A percentile compares a stretch with the other conserved stretches of the same genome.
Conservation (phyloP, 2,888 invertebrate genomes). For the Seira musarum region DNA sequence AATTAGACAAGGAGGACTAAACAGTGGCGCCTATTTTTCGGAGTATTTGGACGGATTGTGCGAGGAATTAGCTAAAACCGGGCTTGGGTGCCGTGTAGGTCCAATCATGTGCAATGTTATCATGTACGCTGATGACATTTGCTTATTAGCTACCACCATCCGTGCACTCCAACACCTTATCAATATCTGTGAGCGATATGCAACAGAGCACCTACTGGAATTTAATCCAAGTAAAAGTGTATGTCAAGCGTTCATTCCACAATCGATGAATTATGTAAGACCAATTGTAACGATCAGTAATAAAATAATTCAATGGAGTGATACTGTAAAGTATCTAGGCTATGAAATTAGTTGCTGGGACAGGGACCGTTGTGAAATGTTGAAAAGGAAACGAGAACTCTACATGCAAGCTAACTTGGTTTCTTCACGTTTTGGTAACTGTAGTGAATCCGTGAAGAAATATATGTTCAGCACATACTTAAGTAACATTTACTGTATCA, state of each 20-base stretch:
- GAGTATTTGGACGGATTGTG: slow-evolving; percentile 24
- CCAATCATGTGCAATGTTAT: not conserved
- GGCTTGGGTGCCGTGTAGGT: slow-evolving; percentile 11
- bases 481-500: slow-evolving; percentile 22
- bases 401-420: slow-evolving; percentile 25
- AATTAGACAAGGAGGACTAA: slow-evolving; percentile 35
- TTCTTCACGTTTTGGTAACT: not conserved
- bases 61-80: not conserved
- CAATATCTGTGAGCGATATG: no score
- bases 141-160: no score
- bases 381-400: slow-evolving; percentile 13
- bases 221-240: slow-evolving; percentile 35
- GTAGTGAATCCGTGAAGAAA: slow-evolving; percentile 26
- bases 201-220: not conserved
- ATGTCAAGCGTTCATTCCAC: slow-evolving; percentile 16
- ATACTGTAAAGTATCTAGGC: slow-evolving; percentile 21
- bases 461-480: slow-evolving; percentile 36
- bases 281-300: not conserved
- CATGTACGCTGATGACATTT: slow-evolving; percentile 30
- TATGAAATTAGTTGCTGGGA: slow-evolving; percentile 39
- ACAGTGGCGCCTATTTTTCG: slow-evolving; percentile 17
- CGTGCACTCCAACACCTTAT: no score
- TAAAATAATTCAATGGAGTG: not conserved
- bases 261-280: not conserved
- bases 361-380: slow-evolving; percentile 14